Base-by-base conservation (phyloP, 1,140 invertebrate species). In the Pachyrhynchus sulphureomaculatus region DNA sequence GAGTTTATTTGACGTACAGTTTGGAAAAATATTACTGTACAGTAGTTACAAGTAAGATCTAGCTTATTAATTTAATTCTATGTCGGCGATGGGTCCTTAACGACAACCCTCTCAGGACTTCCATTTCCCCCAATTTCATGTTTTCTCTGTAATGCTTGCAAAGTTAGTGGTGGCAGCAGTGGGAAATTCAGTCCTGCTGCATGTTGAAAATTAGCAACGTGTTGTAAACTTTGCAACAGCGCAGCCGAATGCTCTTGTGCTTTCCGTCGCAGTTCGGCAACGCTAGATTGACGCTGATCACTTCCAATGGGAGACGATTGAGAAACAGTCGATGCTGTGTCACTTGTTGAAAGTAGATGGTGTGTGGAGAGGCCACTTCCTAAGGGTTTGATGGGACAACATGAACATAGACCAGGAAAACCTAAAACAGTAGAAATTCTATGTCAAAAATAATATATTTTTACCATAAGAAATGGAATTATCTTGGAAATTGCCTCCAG, bases 221-320 rank as follows among this genome's bases (percentile, higher is more conserved):
- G 79, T 44, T 84, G 88, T 20, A 91, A 77, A 15, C 85, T 87
- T 69, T 90, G 88, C 45, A 92, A 76, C 9, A 92, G 78, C 0
- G 92, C 91, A 0, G 92, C 92, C 1, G 91, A 92, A 75, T 95
- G 92, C 72, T 95, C 93, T 74, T 94, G 91, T 0, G 92, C 92
- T 75, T 95, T 95, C 20, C 92, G 82, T 10, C 92, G 81, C 6
- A 95, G 78, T 70, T 95, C 92, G 0, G 92, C 92, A 13, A 95
- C 88, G 74, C 89, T 92, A 57, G 87, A 88, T n/a, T 86, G 88
- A 53, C 90, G 79, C 61, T 84, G 81, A 75, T 84, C 82, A 21
- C 72, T 75, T 4, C 72, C 73, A n/a, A 62, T 42, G 2, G 77
- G 73, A 2, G 71, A 69, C 8, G 64, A 64, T 42, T 74, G 67